A percentile compares a stretch with the other conserved stretches of the same genome.
phyloP scores from a whole-genome alignment of 1,140 invertebrate genomes.

The Cyphomyrmex costatus region DNA sequence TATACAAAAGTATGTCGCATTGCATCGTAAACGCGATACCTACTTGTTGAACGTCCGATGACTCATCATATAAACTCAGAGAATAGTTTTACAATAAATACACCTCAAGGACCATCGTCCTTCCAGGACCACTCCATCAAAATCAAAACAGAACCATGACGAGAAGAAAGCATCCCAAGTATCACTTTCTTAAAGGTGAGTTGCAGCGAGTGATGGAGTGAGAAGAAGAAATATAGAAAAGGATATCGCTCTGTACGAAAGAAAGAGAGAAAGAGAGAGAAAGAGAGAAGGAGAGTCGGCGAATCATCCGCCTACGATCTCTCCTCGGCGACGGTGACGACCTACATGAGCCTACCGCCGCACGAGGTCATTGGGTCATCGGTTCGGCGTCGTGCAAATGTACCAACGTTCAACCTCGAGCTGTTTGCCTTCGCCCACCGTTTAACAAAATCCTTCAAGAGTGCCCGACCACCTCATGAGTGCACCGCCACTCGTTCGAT shows the following conservation, averaged over 20 bases:
- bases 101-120: constrained; percentile 16
- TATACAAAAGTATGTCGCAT: not conserved
- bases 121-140: constrained; percentile 29
- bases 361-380: constrained; percentile 81
- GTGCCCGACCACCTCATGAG: constrained; percentile 28
- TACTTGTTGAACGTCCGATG: not conserved
- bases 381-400: constrained; percentile 63
- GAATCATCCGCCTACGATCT: constrained; percentile 79
- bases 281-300: constrained; percentile 7
- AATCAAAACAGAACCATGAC: constrained; percentile 34
- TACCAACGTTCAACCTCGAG: constrained; percentile 53
- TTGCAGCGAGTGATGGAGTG: not conserved
- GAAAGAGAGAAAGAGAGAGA: not conserved
- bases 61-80: constrained; percentile 10
- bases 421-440: constrained; percentile 55
- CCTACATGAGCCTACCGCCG: constrained; percentile 78
- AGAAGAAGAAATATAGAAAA: not conserved
- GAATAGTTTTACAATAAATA: constrained; percentile 52
- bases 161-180: constrained; percentile 22
- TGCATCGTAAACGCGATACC: constrained; percentile 26
- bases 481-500: constrained; percentile 30
- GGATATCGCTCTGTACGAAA: not conserved
- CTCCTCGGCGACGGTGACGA: constrained; percentile 75
- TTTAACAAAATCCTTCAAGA: constrained; percentile 59
- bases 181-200: constrained; percentile 24